Evolutionary conservation across 2,888 invertebrate genomes (phyloP).

Genomic region (Erpobdella octoculata): DNA sequence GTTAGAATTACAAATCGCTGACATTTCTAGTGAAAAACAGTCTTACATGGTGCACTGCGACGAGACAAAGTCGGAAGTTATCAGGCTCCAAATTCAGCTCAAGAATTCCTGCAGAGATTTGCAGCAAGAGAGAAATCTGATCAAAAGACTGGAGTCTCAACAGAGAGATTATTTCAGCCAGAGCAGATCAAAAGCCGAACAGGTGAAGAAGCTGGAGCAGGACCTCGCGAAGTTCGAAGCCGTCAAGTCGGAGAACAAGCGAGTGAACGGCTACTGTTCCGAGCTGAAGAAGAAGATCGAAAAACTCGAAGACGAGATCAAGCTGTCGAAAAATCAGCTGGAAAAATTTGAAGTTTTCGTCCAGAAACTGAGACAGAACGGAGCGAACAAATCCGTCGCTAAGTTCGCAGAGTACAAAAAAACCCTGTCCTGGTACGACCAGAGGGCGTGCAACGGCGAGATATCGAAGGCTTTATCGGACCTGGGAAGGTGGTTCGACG

Average conservation of each 20-base stretch:
- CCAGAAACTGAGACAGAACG: conserved; percentile 1
- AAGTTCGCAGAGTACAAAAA: too few species aligned
- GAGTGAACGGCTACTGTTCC: background rate
- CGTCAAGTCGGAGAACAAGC: conserved; percentile 13
- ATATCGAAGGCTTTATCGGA: background rate
- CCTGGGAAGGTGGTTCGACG: background rate
- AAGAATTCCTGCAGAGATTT: conserved; percentile 10
- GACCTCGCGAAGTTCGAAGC: conserved; percentile 5
- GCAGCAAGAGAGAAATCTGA: background rate
- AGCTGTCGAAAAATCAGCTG: background rate
- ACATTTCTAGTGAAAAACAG: conserved; percentile 16
- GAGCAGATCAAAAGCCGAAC: background rate
- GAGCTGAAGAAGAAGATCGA: conserved; percentile 13
- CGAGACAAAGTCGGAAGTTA: background rate
- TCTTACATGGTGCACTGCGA: background rate
- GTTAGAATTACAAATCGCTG: background rate
- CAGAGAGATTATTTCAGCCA: conserved; percentile 17
- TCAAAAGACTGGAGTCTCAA: conserved; percentile 13
- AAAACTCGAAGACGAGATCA: conserved; percentile 9
- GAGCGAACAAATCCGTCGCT: background rate
- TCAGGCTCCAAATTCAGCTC: background rate
- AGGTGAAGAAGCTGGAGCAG: background rate
- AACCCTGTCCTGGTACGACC: too few species aligned
- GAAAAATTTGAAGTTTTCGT: conserved; percentile 4
- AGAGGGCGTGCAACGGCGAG: background rate